Evolutionary conservation across 2,888 invertebrate species (phyloP).

Genomic region (Coremacera marginata): DNA sequence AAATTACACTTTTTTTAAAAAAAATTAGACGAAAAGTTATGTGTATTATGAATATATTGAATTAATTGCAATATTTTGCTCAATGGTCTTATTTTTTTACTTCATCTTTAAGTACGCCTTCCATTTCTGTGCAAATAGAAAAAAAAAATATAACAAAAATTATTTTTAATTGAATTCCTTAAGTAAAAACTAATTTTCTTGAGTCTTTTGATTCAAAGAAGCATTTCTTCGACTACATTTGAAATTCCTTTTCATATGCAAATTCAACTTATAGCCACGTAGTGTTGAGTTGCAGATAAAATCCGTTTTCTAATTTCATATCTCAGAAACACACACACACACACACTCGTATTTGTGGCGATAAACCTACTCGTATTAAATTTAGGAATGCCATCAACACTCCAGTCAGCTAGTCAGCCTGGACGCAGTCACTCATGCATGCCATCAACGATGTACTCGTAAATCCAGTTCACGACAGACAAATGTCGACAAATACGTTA

Average conservation of each 20-base stretch:
- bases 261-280: neutral
- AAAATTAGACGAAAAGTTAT: too few species aligned
- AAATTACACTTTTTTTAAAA: too few species aligned
- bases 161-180: conserved; percentile 33
- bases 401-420: neutral
- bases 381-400: neutral
- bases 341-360: neutral
- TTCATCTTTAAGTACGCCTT: neutral
- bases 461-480: conserved; percentile 16
- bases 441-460: conserved; percentile 3
- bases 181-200: conserved; percentile 30
- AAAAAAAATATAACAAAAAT: neutral
- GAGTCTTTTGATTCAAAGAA: conserved; percentile 4
- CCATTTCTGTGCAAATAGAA: neutral
- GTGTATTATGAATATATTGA: too few species aligned
- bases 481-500: conserved; percentile 31
- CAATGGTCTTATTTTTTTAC: too few species aligned
- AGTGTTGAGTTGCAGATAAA: neutral
- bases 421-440: conserved; percentile 30
- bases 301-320: conserved; percentile 33
- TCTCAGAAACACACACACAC: conserved; percentile 9
- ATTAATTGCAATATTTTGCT: too few species aligned
- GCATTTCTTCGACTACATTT: conserved; percentile 8
- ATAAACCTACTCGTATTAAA: neutral
- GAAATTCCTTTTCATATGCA: conserved; percentile 32